Evolutionary conservation across 92 coral and sea anemone genomes (phyloP), one percentile per base, ranked within the genome.

Genomic region (Pocillopora meandrina): DNA sequence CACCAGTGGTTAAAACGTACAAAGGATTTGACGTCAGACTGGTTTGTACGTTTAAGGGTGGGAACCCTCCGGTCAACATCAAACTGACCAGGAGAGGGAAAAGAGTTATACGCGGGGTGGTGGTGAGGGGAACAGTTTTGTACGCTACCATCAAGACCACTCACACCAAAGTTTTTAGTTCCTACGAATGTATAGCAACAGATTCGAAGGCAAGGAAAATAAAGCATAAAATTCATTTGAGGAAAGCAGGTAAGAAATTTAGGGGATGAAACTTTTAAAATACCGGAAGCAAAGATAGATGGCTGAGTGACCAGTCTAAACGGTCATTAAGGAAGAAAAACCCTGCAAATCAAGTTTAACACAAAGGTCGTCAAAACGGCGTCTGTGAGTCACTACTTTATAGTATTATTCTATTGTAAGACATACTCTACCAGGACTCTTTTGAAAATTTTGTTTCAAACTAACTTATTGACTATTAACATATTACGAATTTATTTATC

Each of bases 1-100:
- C 87, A 19, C 83, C 88, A 26, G 56, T 79, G 16, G 86, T 90
- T 47, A 68, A 82, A 72, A 81, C 93, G 10, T 90, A 84, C 71
- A 75, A 76, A 72, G 91, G 93, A 8, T 79, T 92, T 72, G 65
- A 78, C 55, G 83, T 90, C 49, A 87, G 77, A 72, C 19, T 92
- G 42, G 68, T 85, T 13, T 92, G 95, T 65, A 57, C 92, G 16
- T 92, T 90, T 64, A 85, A 68, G 4, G 89, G 87, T 56, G 95
- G 95, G 16, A 90, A 72, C 26, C 62, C 84, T 10, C 93, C 95
- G 19, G 19, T 92, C 58, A 80, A 72, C 60, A 36, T 92, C 55
- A 74, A 82, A 11, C 69, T 90, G 42, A 65, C 74, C 36, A 84
- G 79, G 67, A 75, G 71, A 47, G 90, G 82, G 62, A 76, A 67